Evolutionary conservation across 2,888 invertebrate species (phyloP).

Genomic region (Pristionchus maxplancki): DNA sequence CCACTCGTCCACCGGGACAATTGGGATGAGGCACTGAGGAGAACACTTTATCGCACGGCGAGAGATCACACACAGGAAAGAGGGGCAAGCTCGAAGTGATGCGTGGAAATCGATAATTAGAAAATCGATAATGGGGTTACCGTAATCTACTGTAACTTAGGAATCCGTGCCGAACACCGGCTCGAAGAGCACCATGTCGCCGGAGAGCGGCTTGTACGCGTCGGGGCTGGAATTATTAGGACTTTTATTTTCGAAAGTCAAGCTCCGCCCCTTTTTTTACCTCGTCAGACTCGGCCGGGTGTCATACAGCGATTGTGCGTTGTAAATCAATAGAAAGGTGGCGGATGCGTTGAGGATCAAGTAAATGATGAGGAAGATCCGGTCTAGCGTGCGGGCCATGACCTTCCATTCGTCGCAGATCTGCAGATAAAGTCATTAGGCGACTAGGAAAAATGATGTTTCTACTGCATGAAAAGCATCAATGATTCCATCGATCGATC

Average conservation of each 20-base stretch:
- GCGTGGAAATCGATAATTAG: not conserved
- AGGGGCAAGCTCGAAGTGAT: not conserved
- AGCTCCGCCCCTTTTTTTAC: not conserved
- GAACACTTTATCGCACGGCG: not conserved
- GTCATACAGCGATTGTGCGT: conserved; percentile 46
- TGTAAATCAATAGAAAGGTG: conserved; percentile 49
- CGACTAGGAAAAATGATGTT: too few relatives aligned
- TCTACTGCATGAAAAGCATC: too few relatives aligned
- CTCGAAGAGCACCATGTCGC: conserved; percentile 55
- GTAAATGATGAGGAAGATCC: conserved; percentile 64
- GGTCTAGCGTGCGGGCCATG: conserved; percentile 67
- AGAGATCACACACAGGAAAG: not conserved
- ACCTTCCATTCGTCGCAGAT: conserved; percentile 68
- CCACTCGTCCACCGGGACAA: not conserved
- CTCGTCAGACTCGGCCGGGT: conserved; percentile 39
- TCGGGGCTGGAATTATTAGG: conserved; percentile 52
- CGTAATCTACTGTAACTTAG: not conserved
- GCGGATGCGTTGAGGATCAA: conserved; percentile 60
- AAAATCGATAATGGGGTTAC: not conserved
- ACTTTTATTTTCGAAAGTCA: not conserved
- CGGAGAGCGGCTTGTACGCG: conserved; percentile 64
- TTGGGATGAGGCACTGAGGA: not conserved
- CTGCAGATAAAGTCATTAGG: conserved; percentile 51
- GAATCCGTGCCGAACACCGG: conserved; percentile 24
- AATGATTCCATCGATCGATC: too few relatives aligned